phyloP scores from a whole-genome alignment of 2,113 vertebrate genomes.

The Hippocampus guttulatus region DNA sequence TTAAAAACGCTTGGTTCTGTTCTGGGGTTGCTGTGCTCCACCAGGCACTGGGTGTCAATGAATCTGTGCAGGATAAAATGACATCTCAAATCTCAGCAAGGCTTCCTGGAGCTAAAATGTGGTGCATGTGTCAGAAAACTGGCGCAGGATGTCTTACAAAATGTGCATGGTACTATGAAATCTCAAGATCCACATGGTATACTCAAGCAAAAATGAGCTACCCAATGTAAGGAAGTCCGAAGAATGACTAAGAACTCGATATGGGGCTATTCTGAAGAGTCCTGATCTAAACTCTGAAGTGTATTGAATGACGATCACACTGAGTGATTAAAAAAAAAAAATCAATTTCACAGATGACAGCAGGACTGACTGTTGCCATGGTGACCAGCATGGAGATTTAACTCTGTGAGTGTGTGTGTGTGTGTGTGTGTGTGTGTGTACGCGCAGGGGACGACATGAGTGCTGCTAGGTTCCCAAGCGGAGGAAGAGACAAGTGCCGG shows the following conservation, averaged over 20 bases:
- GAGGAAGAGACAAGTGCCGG: conserved; percentile 53
- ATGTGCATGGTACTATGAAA: no score
- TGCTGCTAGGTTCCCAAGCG: conserved; percentile 15
- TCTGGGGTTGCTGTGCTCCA: not conserved
- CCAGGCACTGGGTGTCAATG: not conserved
- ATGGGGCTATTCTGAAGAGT: no score
- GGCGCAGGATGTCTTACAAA: no score
- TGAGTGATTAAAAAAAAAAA: not conserved
- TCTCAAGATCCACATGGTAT: no score
- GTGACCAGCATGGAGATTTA: not conserved
- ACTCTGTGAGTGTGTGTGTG: not conserved
- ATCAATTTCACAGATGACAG: not conserved
- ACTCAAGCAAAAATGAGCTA: no score
- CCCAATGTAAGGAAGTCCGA: no score
- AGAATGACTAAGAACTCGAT: no score
- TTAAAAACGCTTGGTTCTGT: not conserved
- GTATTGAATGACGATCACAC: not conserved
- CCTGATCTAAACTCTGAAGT: no score
- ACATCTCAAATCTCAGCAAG: not conserved
- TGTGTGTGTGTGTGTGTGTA: conserved; percentile 2
- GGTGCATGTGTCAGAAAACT: not conserved
- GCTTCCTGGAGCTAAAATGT: not conserved
- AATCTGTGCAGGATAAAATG: not conserved
- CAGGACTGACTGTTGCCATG: not conserved
- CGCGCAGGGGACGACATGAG: conserved; percentile 57